Evolutionary conservation across 2,888 invertebrate genomes (phyloP), one percentile per base, ranked within the genome.

Genomic region (Cristatella mucedo): DNA sequence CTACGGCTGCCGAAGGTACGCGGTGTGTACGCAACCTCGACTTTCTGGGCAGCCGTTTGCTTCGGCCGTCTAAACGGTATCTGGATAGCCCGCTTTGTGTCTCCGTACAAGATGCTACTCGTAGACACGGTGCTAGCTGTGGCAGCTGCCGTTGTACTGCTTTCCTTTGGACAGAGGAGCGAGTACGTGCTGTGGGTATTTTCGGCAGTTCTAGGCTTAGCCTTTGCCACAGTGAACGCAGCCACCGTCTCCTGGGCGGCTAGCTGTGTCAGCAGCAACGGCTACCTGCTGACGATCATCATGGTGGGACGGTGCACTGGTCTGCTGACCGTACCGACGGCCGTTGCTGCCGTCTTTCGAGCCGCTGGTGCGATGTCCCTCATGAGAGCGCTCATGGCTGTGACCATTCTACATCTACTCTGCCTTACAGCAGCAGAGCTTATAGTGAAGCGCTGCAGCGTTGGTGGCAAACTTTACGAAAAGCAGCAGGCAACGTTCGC

Each of bases 1-100:
- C 24, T 36, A 4, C 21, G 18, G n/a, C n/a, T 36, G 18, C 4
- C 21, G 5, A 36, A 36, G 15, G 13, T 29, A 21, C 21, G 19
- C 5, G 36, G 36, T 18, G 36, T 36, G 5, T 36, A 36, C 13
- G 5, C 26, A 4, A 15, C 36, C 5, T 36, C 36, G 24, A 6
- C 26, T 3, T 36, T 36, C 24, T 36, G 36, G 36, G 36, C 36
- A 7, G 22, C 36, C 21, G 26, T 36, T 22, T 36, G 36, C 24
- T 21, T 36, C 18, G 36, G 36, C 5, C 21, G 36, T 4, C 21
- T 36, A 9, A 36, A 36, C 18, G 36, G 36, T 18, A 33, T 33
- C 5, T 33, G 33, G 33, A 33, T 33, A 16, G 33, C 33, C 19
- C 19, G 21, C n/a, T 16, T 33, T 5, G 11, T 33, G 4, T 7